Percentiles rank a stretch among this genome's conserved stretches.
phyloP scores from a whole-genome alignment of 2,888 invertebrate genomes.

The Heliconius erato region DNA sequence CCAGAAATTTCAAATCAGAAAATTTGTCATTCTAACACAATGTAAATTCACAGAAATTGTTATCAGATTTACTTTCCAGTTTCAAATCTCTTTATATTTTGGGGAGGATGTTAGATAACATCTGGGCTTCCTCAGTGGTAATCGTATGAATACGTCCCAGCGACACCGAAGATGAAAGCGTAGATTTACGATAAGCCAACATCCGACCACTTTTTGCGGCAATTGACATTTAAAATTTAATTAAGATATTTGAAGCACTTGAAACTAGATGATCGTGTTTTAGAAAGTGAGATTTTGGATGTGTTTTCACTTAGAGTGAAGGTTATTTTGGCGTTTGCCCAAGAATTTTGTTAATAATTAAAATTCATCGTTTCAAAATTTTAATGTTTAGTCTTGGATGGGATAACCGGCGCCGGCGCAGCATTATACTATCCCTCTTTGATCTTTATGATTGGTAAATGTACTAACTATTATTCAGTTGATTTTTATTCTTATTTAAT shows the following conservation, averaged over 20 bases:
- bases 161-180: slow-evolving; percentile 48
- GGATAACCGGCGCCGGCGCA: slow-evolving; percentile 14
- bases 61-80: slow-evolving; percentile 21
- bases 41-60: slow-evolving; percentile 20
- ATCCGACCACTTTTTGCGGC: slow-evolving; percentile 45
- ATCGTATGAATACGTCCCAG: slow-evolving; percentile 26
- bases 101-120: slow-evolving; percentile 22
- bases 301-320: slow-evolving; percentile 39
- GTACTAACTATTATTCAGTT: slow-evolving; percentile 8
- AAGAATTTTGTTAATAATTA: slow-evolving; percentile 26
- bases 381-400: slow-evolving; percentile 19
- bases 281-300: slow-evolving; percentile 54
- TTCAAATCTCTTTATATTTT: slow-evolving; percentile 13
- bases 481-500: background rate
- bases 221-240: slow-evolving; percentile 55
- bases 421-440: background rate
- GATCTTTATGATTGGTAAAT: slow-evolving; percentile 15
- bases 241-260: slow-evolving; percentile 45
- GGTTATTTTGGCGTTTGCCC: slow-evolving; percentile 39
- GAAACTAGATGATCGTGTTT: slow-evolving; percentile 53
- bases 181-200: slow-evolving; percentile 44
- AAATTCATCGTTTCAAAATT: background rate
- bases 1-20: background rate
- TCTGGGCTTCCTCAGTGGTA: slow-evolving; percentile 4
- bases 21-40: background rate